Evolutionary conservation across 2,113 vertebrate genomes (phyloP).

Genomic region (Beaufortia kweichowensis): DNA sequence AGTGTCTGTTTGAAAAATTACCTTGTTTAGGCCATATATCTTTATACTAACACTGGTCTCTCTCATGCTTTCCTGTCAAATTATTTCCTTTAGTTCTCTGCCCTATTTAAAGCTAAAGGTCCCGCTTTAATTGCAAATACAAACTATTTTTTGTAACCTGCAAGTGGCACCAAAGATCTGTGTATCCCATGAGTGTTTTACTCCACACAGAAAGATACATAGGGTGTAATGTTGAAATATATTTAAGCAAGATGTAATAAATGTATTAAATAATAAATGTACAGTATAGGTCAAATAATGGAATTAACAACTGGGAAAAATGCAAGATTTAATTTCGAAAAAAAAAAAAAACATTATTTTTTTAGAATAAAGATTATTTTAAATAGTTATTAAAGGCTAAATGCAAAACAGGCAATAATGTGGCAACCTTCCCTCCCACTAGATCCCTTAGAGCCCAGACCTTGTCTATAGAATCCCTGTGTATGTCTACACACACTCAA

Average conservation of each 20-base stretch:
- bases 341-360: too few species aligned
- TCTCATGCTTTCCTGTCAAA: conserved; percentile 1
- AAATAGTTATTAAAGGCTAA: too few species aligned
- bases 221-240: too few species aligned
- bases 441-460: too few species aligned
- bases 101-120: conserved; percentile 8
- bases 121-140: neutral
- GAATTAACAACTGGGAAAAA: too few species aligned
- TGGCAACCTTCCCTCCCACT: too few species aligned
- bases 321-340: too few species aligned
- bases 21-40: conserved; percentile 7
- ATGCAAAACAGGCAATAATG: too few species aligned
- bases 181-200: neutral
- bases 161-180: neutral
- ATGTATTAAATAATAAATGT: too few species aligned
- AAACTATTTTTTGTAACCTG: conserved; percentile 7
- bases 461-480: neutral
- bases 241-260: too few species aligned
- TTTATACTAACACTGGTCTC: neutral
- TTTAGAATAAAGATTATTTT: too few species aligned
- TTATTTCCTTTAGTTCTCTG: conserved; percentile 17
- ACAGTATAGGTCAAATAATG: too few species aligned
- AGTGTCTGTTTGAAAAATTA: conserved; percentile 19
- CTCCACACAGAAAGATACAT: neutral
- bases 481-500: neutral